A percentile compares a stretch with the other conserved stretches of the same genome.
Evolutionary conservation across 2,113 vertebrate genomes (phyloP).

Genomic region (Xiphias gladius): DNA sequence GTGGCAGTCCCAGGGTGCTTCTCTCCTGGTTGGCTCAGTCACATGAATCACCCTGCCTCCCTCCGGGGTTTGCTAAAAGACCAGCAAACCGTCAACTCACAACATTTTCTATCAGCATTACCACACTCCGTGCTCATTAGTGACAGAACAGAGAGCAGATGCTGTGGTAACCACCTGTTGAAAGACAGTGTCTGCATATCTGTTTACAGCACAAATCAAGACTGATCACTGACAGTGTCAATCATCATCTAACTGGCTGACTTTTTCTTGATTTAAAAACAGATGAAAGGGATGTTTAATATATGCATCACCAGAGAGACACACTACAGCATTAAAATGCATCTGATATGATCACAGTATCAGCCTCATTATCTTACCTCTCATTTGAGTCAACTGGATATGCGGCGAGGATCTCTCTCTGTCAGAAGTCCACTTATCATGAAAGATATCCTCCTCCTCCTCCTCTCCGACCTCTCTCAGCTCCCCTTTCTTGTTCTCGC

Average conservation of each 20-base stretch:
- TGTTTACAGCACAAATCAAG: constrained; percentile 12
- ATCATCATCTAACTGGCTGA: constrained; percentile 30
- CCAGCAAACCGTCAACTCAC: constrained; percentile 54
- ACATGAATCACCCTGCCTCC: constrained; percentile 58
- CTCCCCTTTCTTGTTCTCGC: constrained; percentile 29
- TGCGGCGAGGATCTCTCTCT: constrained; percentile 56
- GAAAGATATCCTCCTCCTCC: constrained; percentile 60
- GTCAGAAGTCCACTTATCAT: constrained; percentile 72
- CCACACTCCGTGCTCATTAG: constrained; percentile 60
- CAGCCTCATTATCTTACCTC: constrained; percentile 80
- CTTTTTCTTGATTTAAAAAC: constrained; percentile 30
- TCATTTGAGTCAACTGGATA: constrained; percentile 77
- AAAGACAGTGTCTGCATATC: constrained; percentile 15
- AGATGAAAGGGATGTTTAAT: constrained; percentile 35
- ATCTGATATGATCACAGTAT: constrained; percentile 22
- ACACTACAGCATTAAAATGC: constrained; percentile 26
- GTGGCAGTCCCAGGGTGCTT: constrained; percentile 56
- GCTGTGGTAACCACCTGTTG: constrained; percentile 78
- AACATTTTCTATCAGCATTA: constrained; percentile 45
- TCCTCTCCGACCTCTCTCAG: constrained; percentile 41
- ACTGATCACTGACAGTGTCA: constrained; percentile 25
- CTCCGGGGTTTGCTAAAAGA: constrained; percentile 52
- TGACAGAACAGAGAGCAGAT: constrained; percentile 46
- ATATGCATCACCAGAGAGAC: constrained; percentile 13
- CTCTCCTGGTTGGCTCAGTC: constrained; percentile 31